A percentile compares a stretch with the other conserved stretches of the same genome.
phyloP scores from a whole-genome alignment of 2,113 vertebrate species.

The Stigmatopora nigra region DNA sequence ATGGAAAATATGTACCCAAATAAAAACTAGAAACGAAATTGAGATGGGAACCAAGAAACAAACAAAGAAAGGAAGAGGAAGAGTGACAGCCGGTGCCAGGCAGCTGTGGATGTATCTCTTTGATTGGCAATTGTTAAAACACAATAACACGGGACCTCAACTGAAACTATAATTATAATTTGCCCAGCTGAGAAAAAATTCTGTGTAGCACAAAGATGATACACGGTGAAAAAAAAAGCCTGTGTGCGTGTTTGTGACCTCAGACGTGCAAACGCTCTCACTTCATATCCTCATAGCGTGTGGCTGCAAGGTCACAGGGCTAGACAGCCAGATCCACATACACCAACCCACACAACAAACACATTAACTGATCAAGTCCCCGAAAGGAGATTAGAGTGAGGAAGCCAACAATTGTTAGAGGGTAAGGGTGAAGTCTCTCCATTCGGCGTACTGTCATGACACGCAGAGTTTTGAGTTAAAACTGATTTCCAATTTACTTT shows the following conservation, averaged over 20 bases:
- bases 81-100: conserved; percentile 25
- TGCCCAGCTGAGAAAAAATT: neutral
- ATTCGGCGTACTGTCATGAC: conserved; percentile 30
- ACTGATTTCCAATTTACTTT: conserved; percentile 47
- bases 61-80: conserved; percentile 25
- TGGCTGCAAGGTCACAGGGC: conserved; percentile 64
- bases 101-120: conserved; percentile 29
- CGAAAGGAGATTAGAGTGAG: conserved; percentile 54
- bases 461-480: conserved; percentile 44
- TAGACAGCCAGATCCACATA: conserved; percentile 47
- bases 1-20: conserved; percentile 3
- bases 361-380: conserved; percentile 57
- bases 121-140: neutral
- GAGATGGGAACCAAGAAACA: conserved; percentile 27
- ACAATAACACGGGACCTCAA: neutral
- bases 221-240: conserved; percentile 43
- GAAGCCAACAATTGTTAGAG: conserved; percentile 53
- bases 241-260: conserved; percentile 45
- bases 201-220: conserved; percentile 8
- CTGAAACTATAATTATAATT: conserved; percentile 2
- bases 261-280: conserved; percentile 51
- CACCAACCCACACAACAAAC: conserved; percentile 36
- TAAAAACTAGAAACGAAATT: conserved; percentile 4
- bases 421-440: conserved; percentile 43
- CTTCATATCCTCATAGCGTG: conserved; percentile 60